phyloP scores from a whole-genome alignment of 1,140 invertebrate genomes.

The Neodiprion lecontei region DNA sequence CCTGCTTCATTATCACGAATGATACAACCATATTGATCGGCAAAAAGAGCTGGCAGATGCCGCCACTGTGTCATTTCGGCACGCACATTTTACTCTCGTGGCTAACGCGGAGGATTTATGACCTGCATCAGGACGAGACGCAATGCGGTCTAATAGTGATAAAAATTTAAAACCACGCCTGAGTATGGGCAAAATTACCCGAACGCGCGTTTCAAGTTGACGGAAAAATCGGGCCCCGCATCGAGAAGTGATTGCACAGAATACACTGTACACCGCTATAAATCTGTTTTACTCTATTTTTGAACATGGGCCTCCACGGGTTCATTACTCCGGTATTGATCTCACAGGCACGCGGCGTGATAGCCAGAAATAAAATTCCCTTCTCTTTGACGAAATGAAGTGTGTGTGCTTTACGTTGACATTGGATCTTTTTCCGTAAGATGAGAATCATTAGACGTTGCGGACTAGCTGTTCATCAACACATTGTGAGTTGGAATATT shows the following conservation, averaged over 20 bases:
- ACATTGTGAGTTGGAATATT: not conserved
- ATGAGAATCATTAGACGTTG: not conserved
- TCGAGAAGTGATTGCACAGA: not conserved
- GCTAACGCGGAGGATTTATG: constrained; percentile 1
- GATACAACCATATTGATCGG: not conserved
- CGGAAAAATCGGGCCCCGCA: not conserved
- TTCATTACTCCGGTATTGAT: constrained; percentile 7
- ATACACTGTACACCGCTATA: not conserved
- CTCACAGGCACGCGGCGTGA: not conserved
- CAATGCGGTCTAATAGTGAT: not conserved
- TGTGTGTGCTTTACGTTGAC: not conserved
- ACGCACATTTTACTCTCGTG: not conserved
- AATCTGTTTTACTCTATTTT: not conserved
- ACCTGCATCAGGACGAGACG: not conserved
- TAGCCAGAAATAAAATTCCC: not conserved
- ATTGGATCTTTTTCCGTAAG: not conserved
- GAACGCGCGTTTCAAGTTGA: not conserved
- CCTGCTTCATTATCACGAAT: not conserved
- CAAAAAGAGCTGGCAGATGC: not conserved
- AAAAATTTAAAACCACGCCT: not conserved
- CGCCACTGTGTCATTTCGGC: not conserved
- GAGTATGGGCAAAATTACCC: not conserved
- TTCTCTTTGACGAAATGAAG: constrained; percentile 4
- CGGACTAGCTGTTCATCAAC: not conserved
- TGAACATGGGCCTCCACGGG: not conserved